Evolutionary conservation across 1,140 invertebrate species (phyloP).

Genomic region (Trichoplusia ni): DNA sequence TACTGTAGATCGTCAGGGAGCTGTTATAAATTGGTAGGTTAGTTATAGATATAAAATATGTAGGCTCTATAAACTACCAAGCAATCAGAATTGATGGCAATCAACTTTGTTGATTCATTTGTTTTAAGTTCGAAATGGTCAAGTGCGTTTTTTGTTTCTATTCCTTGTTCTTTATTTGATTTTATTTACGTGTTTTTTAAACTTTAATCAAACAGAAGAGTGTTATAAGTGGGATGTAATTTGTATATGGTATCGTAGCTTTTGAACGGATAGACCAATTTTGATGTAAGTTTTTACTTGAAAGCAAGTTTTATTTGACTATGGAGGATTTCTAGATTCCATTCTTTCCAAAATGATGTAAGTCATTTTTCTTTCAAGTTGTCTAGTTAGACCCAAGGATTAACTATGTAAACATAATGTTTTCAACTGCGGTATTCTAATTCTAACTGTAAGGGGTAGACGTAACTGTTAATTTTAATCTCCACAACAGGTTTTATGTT

Average conservation of each 20-base stretch:
- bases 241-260: no score
- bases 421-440: slow-evolving; percentile 9
- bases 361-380: no score
- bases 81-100: slow-evolving; percentile 49
- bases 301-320: no score
- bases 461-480: slow-evolving; percentile 36
- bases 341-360: no score
- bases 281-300: no score
- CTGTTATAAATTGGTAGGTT: not conserved
- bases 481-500: slow-evolving; percentile 39
- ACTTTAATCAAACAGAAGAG: no score
- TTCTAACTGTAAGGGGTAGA: slow-evolving; percentile 47
- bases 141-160: not conserved
- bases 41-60: not conserved
- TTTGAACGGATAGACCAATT: no score
- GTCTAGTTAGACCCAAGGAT: not conserved
- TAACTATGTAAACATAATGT: not conserved
- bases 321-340: no score
- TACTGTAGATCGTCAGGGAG: not conserved
- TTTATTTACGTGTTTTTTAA: no score
- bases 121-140: slow-evolving; percentile 38
- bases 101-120: slow-evolving; percentile 51
- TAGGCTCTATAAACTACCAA: slow-evolving; percentile 45
- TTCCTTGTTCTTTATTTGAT: no score
- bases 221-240: no score